Conservation (phyloP, 1,140 invertebrate genomes). For the Paracyclopina nana region DNA sequence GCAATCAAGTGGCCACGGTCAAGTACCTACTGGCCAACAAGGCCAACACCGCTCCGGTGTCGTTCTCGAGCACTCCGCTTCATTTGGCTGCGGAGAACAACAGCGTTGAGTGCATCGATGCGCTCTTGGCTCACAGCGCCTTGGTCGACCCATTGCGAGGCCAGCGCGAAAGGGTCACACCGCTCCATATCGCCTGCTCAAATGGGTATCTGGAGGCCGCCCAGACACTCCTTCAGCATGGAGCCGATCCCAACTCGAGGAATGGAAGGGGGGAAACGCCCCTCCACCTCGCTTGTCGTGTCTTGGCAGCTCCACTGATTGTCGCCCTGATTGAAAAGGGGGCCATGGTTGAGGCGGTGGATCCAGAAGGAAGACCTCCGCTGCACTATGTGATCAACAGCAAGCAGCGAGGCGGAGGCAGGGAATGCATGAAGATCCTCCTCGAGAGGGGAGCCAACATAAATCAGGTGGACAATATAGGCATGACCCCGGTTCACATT, state of each 20-base stretch:
- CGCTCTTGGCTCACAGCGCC: background rate
- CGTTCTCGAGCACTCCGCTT: conserved; percentile 1
- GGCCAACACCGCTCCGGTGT: background rate
- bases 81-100: conserved; percentile 8
- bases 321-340: background rate
- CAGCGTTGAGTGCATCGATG: background rate
- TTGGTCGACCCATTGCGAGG: conserved; percentile 6
- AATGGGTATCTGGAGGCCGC: conserved; percentile 3
- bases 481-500: conserved; percentile 67
- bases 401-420: background rate
- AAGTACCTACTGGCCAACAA: conserved; percentile 7
- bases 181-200: conserved; percentile 1
- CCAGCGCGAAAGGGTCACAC: background rate
- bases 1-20: conserved; percentile 7
- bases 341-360: background rate
- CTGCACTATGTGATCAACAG: conserved; percentile 5
- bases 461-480: conserved; percentile 23
- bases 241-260: conserved; percentile 3
- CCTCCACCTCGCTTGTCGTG: background rate
- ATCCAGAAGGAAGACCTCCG: conserved; percentile 5
- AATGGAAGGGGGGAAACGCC: conserved; percentile 4
- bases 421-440: conserved; percentile 2
- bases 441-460: conserved; percentile 3
- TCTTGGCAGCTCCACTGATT: background rate
- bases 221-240: background rate